Percentiles rank a stretch among this genome's conserved stretches.
These are phyloP conservation scores for Drosophila ezoana DNA, from an alignment of 2,888 invertebrate genomes.

Conservation along the genomic window DNA sequence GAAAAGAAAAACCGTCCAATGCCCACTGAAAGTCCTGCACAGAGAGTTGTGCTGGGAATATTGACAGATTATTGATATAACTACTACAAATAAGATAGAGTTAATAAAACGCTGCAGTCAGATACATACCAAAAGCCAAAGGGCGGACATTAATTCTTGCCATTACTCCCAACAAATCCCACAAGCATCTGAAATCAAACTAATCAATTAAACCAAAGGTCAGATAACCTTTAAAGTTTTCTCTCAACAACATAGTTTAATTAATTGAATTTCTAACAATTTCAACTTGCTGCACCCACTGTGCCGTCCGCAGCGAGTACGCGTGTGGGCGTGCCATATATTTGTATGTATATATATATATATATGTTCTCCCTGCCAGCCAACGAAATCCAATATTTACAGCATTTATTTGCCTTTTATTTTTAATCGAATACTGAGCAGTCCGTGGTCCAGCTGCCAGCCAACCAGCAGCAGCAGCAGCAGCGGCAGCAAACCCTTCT, in stretches of 20 bases:
- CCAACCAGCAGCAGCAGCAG: background rate
- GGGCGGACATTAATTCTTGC: no score
- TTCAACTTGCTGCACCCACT: conserved; percentile 18
- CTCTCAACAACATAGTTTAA: background rate
- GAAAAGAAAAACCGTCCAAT: no score
- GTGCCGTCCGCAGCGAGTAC: conserved; percentile 15
- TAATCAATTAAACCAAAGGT: background rate
- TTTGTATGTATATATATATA: background rate
- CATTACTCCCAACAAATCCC: no score
- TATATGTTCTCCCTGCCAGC: background rate
- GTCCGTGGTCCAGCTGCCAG: conserved; percentile 28
- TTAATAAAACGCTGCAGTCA: no score
- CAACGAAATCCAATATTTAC: conserved; percentile 61
- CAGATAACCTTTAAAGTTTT: background rate
- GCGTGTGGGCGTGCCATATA: conserved; percentile 19
- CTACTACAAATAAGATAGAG: no score
- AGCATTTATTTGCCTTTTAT: conserved; percentile 48
- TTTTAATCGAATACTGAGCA: conserved; percentile 61
- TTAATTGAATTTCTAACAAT: background rate
- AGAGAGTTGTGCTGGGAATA: no score
- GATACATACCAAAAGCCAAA: no score
- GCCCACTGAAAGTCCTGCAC: no score
- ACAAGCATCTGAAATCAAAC: no score
- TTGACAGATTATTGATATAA: no score
- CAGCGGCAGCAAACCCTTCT: no score